Evolutionary conservation across 2,888 invertebrate genomes (phyloP).

Genomic region (Chrysolina americana): DNA sequence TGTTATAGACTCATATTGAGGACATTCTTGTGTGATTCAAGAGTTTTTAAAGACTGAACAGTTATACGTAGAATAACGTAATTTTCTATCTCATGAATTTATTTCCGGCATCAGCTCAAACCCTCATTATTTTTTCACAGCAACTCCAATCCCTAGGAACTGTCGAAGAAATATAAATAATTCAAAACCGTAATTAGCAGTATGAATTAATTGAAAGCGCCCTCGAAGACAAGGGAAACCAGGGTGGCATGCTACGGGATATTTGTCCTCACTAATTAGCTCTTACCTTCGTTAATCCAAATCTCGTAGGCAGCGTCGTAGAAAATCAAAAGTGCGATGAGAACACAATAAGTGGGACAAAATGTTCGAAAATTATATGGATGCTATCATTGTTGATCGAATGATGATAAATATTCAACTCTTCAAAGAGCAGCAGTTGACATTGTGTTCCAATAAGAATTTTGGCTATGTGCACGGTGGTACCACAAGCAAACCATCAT

Average conservation of each 20-base stretch:
- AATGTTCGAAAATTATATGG: not conserved
- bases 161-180: constrained; percentile 44
- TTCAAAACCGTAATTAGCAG: constrained; percentile 46
- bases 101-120: too few species aligned
- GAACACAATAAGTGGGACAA: not conserved
- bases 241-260: constrained; percentile 44
- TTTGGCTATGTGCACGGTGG: too few species aligned
- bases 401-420: too few species aligned
- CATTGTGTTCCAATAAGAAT: too few species aligned
- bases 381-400: too few species aligned
- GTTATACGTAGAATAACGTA: too few species aligned
- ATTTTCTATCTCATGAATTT: too few species aligned
- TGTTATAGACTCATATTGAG: too few species aligned
- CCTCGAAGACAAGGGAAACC: constrained; percentile 46
- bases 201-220: constrained; percentile 47
- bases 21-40: too few species aligned
- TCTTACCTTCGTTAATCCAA: constrained; percentile 50
- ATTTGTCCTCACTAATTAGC: constrained; percentile 51
- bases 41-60: too few species aligned
- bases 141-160: not conserved
- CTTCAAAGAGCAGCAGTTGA: too few species aligned
- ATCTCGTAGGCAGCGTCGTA: constrained; percentile 27
- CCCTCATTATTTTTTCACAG: not conserved
- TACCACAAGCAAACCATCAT: too few species aligned
- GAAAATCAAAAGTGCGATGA: constrained; percentile 4